A percentile compares a stretch with the other conserved stretches of the same genome.
phyloP scores from a whole-genome alignment of 2,888 invertebrate species.

The Frankliniella intonsa region DNA sequence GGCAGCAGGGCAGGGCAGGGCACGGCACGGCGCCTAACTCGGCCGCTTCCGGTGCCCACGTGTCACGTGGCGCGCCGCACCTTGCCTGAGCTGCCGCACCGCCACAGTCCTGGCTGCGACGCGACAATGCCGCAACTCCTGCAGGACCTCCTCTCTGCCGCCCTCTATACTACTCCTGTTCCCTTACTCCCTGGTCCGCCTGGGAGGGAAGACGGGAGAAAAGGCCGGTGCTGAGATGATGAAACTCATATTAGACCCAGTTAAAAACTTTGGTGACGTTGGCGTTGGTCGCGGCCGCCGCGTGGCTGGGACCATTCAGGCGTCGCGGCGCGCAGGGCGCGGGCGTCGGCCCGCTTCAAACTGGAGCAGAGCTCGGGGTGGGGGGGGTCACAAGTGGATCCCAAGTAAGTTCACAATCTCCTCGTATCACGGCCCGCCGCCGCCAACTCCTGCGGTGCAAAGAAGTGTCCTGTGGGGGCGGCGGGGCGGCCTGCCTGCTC shows the following conservation, averaged over 20 bases:
- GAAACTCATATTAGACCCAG: constrained; percentile 25
- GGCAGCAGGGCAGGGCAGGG: too few relatives aligned
- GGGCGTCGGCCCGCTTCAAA: not conserved
- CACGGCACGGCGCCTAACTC: too few relatives aligned
- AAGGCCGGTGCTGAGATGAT: not conserved
- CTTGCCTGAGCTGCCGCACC: too few relatives aligned
- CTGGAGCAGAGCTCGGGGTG: not conserved
- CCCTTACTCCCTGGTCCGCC: not conserved
- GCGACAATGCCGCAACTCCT: too few relatives aligned
- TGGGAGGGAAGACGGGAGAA: not conserved
- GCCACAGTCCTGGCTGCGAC: too few relatives aligned
- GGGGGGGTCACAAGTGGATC: not conserved
- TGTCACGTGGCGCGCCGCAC: too few relatives aligned
- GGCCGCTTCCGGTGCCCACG: too few relatives aligned
- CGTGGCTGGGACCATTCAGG: not conserved
- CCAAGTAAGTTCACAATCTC: constrained; percentile 1
- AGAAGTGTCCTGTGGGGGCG: not conserved
- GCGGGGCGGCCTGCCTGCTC: not conserved
- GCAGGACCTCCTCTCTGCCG: not conserved
- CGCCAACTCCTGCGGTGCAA: not conserved
- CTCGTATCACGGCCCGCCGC: not conserved
- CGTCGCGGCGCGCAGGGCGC: not conserved
- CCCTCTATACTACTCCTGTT: not conserved
- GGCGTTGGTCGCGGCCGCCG: not conserved
- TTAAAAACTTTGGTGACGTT: constrained; percentile 19